Conservation (phyloP, 2,888 invertebrate genomes). For the Coremacera marginata region DNA sequence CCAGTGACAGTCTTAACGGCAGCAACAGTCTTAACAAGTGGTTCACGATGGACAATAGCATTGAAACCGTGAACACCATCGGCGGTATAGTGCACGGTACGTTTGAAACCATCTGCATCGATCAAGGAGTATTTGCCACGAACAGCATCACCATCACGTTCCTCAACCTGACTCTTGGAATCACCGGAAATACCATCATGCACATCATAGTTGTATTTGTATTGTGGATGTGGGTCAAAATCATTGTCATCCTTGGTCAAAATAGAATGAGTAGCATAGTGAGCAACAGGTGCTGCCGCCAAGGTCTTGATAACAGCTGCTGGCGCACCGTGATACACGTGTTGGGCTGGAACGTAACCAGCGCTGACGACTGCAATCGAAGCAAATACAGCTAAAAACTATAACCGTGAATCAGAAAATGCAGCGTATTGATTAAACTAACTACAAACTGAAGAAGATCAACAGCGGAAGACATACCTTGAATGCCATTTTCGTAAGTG, state of each 20-base stretch:
- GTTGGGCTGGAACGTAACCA: slow-evolving; percentile 55
- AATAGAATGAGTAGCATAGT: slow-evolving; percentile 48
- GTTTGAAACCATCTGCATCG: slow-evolving; percentile 65
- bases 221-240: slow-evolving; percentile 65
- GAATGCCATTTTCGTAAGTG: slow-evolving; percentile 44
- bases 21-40: slow-evolving; percentile 49
- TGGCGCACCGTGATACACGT: slow-evolving; percentile 51
- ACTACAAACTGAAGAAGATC: not conserved
- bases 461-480: slow-evolving; percentile 39
- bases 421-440: not conserved
- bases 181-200: slow-evolving; percentile 66
- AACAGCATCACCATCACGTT: slow-evolving; percentile 67
- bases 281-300: slow-evolving; percentile 52
- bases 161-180: too few relatives aligned
- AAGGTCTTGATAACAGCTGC: slow-evolving; percentile 49
- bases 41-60: slow-evolving; percentile 63
- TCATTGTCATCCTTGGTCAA: slow-evolving; percentile 57
- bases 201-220: slow-evolving; percentile 65
- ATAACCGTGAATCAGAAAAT: not conserved
- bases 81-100: slow-evolving; percentile 65
- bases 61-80: slow-evolving; percentile 66
- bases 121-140: slow-evolving; percentile 66
- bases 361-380: slow-evolving; percentile 58
- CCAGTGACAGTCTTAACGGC: slow-evolving; percentile 44
- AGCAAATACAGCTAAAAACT: slow-evolving; percentile 50